These are phyloP conservation scores for Macroteleia sp. DNA, from an alignment of 2,888 invertebrate genomes.

Conservation along the genomic window DNA sequence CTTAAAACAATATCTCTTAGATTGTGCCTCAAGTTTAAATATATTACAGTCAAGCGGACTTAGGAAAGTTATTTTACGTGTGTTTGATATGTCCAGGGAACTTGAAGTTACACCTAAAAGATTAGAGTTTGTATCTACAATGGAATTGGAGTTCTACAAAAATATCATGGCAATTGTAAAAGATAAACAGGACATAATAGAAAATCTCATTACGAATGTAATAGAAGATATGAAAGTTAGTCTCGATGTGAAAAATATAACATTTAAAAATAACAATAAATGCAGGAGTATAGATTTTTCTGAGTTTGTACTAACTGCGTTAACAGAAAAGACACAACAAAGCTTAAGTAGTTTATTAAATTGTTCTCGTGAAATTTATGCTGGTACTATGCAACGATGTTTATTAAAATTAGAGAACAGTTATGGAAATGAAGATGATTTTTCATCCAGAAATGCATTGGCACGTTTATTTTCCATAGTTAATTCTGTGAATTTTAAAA, in stretches of 20 bases:
- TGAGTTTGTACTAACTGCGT: constrained; percentile 89
- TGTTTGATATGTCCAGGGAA: too few species aligned
- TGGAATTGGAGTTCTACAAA: too few species aligned
- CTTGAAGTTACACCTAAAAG: too few species aligned
- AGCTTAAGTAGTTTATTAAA: constrained; percentile 92
- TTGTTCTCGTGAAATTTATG: constrained; percentile 91
- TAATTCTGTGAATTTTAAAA: too few species aligned
- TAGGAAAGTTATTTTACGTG: too few species aligned
- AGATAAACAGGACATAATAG: constrained; percentile 91
- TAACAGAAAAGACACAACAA: constrained; percentile 91
- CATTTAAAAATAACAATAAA: not conserved
- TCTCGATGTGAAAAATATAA: not conserved
- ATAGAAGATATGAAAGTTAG: constrained; percentile 87
- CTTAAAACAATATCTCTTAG: too few species aligned
- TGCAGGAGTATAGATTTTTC: not conserved
- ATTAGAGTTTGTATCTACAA: too few species aligned
- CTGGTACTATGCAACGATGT: constrained; percentile 92
- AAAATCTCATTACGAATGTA: constrained; percentile 89
- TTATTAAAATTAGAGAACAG: constrained; percentile 87
- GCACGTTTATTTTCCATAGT: too few species aligned
- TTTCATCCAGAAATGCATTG: constrained; percentile 89
- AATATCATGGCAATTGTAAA: too few species aligned
- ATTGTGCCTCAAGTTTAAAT: too few species aligned
- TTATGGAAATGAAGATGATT: constrained; percentile 84
- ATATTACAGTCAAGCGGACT: too few species aligned